A percentile compares a stretch with the other conserved stretches of the same genome.
Evolutionary conservation across 2,113 vertebrate genomes (phyloP).

Genomic region (Reinhardtius hippoglossoides): DNA sequence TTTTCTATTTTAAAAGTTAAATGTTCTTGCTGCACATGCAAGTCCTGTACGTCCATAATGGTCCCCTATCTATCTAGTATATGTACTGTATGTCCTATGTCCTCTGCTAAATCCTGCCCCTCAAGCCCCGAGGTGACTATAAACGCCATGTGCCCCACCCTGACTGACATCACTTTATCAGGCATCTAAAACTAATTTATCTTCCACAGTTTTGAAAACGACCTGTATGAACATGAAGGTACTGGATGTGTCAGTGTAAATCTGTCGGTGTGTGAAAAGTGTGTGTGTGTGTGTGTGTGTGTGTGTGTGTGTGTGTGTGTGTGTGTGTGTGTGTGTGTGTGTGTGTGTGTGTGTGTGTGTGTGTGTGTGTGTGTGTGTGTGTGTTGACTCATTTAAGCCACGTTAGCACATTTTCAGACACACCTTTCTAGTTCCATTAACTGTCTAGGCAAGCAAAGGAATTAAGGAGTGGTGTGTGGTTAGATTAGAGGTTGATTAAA

Average conservation of each 20-base stretch:
- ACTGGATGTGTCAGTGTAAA: conserved; percentile 47
- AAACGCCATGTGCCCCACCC: conserved; percentile 13
- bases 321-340: conserved; percentile 34
- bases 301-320: conserved; percentile 22
- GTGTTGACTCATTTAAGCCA: conserved; percentile 59
- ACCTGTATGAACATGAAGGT: conserved; percentile 76
- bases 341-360: conserved; percentile 31
- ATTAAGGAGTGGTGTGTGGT: conserved; percentile 76
- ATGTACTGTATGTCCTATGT: too few species aligned
- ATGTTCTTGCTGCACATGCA: too few species aligned
- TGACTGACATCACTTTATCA: conserved; percentile 43
- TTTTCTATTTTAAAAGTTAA: too few species aligned
- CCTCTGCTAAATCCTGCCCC: conserved; percentile 11
- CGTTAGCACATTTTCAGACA: conserved; percentile 73
- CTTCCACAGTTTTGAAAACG: neutral
- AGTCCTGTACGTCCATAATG: too few species aligned
- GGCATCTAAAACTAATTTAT: conserved; percentile 30
- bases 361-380: conserved; percentile 27
- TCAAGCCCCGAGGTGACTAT: conserved; percentile 1
- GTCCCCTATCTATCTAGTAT: too few species aligned
- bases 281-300: conserved; percentile 50
- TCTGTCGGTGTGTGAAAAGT: conserved; percentile 13
- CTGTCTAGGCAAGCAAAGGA: conserved; percentile 80
- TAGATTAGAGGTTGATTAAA: conserved; percentile 27
- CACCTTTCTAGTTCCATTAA: conserved; percentile 69